phyloP scores from a whole-genome alignment of 2,113 vertebrate genomes.

The Xenus cinereus region DNA sequence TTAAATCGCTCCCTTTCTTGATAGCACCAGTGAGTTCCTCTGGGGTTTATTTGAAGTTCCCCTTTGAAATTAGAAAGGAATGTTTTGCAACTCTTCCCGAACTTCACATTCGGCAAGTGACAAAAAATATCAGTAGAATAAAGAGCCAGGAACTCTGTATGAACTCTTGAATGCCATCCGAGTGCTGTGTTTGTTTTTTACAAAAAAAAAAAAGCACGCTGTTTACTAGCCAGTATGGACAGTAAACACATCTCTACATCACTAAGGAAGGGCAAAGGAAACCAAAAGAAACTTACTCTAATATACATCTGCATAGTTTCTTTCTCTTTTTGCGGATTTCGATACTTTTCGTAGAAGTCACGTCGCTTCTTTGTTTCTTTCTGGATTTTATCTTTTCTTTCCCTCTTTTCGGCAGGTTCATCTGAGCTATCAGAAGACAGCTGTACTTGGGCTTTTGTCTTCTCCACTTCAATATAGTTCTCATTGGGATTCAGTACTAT shows the following conservation, averaged over 20 bases:
- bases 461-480: constrained; percentile 96
- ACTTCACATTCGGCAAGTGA: background rate
- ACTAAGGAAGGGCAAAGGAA: constrained; percentile 1
- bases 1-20: background rate
- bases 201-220: background rate
- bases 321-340: constrained; percentile 94
- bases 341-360: constrained; percentile 96
- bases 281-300: constrained; percentile 81
- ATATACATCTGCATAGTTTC: constrained; percentile 89
- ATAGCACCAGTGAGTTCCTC: background rate
- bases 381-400: constrained; percentile 86
- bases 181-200: background rate
- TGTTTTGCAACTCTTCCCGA: constrained; percentile 6
- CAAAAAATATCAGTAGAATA: background rate
- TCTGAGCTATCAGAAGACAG: constrained; percentile 83
- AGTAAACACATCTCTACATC: background rate
- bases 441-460: constrained; percentile 76
- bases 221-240: background rate
- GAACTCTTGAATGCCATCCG: background rate
- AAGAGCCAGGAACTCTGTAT: background rate
- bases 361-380: constrained; percentile 90
- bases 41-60: constrained; percentile 39
- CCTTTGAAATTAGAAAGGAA: constrained; percentile 36
- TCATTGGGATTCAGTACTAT: constrained; percentile 98
- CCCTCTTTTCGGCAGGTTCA: constrained; percentile 94